Base-by-base conservation (phyloP, 1,140 invertebrate species). In the Pseudomyrmex cubaensis region DNA sequence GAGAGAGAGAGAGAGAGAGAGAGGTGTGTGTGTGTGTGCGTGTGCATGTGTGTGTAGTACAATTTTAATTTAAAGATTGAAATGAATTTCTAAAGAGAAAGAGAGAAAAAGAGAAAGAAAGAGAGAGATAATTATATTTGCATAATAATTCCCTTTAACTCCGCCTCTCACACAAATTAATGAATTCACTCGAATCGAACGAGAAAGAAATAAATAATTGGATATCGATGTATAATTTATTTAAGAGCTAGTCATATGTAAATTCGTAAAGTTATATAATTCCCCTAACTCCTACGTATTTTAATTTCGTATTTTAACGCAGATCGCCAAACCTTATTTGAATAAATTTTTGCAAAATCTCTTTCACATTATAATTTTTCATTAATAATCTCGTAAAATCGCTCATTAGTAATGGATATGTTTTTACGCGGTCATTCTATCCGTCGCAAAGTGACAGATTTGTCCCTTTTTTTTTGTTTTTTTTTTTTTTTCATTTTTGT, bases 151-250 rank as follows among this genome's bases (percentile, higher is more conserved):
- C 48, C 4, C 15, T 10, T 7, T 66, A 35, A 59, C 12, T 70
- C 20, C 22, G 46, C 54, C 52, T 44, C n/a, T 35, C 44, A 13
- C 35, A 35, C 22, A 35, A 59, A 72, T 72, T 72, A 50, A 59
- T 12, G 66, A 48, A 80, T 48, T 59, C 66, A 48, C 59, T 61
- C 57, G 22, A 35, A 70, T 72, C 22, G 46, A 50, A 57, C 76
- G 54, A 35, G 2, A 25, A 70, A 22, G 48, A 54, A 80, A 70
- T 50, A 69, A 70, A 80, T 80, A 59, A 59, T 61, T 61, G 76
- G n/a, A 50, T 59, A 80, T 80, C 56, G 66, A 72, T 72, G 76
- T 61, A 72, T 80, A 72, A 80, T 70, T 80, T 80, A 72, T 72
- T 72, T 70, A 70, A 70, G 50, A 35, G 20, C 13, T 15, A 22